Conservation (phyloP, 92 coral and sea anemone genomes). For the Siderastrea siderea region DNA sequence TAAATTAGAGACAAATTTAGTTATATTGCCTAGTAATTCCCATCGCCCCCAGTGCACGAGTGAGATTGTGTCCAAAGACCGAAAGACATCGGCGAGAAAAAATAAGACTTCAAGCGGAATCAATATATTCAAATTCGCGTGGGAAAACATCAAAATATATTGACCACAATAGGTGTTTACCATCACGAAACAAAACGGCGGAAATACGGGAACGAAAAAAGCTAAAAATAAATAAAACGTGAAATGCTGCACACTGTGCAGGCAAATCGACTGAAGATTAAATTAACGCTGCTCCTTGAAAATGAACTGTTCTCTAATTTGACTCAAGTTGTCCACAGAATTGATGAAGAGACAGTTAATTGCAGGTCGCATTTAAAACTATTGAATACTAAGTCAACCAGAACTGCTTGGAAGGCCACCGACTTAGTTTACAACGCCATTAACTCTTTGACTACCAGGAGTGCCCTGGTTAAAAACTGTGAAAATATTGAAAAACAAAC, state of each 20-base stretch:
- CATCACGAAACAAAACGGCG: slow-evolving; percentile 22
- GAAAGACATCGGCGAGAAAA: neutral
- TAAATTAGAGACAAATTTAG: neutral
- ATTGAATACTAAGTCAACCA: slow-evolving; percentile 8
- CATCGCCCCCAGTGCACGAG: neutral
- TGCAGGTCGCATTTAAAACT: neutral
- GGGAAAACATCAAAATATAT: slow-evolving; percentile 34
- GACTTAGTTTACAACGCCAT: slow-evolving; percentile 16
- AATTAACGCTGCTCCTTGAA: neutral
- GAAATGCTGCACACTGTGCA: neutral
- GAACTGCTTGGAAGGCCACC: slow-evolving; percentile 2
- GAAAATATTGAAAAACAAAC: neutral
- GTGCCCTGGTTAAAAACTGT: neutral
- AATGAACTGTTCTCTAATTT: neutral
- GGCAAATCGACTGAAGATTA: neutral
- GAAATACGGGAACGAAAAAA: neutral
- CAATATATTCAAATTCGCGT: slow-evolving; percentile 26
- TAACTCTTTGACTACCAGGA: slow-evolving; percentile 1
- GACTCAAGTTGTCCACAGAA: neutral
- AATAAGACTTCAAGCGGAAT: neutral
- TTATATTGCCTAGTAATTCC: neutral
- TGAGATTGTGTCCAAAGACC: neutral
- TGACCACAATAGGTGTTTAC: slow-evolving; percentile 15
- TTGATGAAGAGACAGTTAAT: neutral
- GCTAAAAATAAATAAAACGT: slow-evolving; percentile 6